Percentiles rank a stretch among this genome's conserved stretches.
Conservation (phyloP, 2,113 vertebrate genomes). For the Procapra przewalskii region DNA sequence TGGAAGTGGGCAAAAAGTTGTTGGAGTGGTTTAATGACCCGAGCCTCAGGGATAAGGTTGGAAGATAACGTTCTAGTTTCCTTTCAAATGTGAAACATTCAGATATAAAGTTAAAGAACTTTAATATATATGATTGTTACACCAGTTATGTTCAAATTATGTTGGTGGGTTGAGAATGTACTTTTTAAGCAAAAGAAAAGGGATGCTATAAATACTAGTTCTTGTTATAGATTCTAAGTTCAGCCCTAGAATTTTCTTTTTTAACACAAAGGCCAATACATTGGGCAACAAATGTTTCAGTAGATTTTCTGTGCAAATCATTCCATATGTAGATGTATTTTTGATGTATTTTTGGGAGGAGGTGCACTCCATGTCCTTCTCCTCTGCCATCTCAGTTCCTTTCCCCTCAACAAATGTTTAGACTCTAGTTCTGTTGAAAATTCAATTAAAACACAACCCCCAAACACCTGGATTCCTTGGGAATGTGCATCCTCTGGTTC, state of each 20-base stretch:
- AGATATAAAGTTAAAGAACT: conserved; percentile 6
- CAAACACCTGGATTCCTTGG: background rate
- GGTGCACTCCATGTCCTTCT: background rate
- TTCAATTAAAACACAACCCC: background rate
- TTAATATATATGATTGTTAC: background rate
- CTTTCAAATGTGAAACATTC: background rate
- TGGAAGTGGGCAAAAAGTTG: conserved; percentile 98
- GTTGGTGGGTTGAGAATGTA: background rate
- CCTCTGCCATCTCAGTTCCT: background rate
- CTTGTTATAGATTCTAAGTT: background rate
- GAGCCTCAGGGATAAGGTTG: conserved; percentile 99
- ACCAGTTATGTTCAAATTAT: background rate
- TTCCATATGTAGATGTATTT: background rate
- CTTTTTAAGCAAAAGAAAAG: background rate
- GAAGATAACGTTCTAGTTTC: conserved; percentile 37
- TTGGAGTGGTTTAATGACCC: conserved; percentile 99
- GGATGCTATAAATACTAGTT: background rate
- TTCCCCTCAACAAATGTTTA: background rate
- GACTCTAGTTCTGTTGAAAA: background rate
- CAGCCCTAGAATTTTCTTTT: background rate
- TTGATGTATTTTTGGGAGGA: background rate
- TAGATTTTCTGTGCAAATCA: background rate
- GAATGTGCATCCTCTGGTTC: background rate
- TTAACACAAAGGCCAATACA: background rate
- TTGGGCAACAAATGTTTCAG: background rate